Evolutionary conservation across 2,113 vertebrate genomes (phyloP).

Genomic region (Melospiza georgiana): DNA sequence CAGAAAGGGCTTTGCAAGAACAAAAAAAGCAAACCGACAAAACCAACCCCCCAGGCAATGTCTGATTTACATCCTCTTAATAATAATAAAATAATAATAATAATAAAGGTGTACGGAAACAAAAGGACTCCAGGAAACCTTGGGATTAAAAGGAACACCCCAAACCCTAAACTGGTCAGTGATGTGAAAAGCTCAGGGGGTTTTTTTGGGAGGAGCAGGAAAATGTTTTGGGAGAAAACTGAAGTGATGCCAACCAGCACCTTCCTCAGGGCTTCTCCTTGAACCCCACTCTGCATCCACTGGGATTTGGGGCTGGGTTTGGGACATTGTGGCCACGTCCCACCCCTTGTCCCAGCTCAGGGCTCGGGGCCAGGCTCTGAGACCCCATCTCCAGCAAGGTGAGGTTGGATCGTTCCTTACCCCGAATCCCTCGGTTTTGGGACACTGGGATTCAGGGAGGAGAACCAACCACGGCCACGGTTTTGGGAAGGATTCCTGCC

Average conservation of each 20-base stretch:
- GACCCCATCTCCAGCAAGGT: background rate
- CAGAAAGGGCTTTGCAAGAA: conserved; percentile 41
- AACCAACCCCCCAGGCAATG: conserved; percentile 51
- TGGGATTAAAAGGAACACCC: conserved; percentile 25
- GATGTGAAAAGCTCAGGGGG: conserved; percentile 66
- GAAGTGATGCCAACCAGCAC: background rate
- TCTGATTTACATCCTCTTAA: conserved; percentile 69
- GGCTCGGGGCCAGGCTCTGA: background rate
- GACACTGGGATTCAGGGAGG: background rate
- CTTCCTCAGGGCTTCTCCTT: background rate
- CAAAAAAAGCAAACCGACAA: conserved; percentile 53
- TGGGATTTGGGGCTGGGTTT: accelerated
- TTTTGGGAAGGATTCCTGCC: background rate
- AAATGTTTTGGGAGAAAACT: background rate
- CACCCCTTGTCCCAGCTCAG: background rate
- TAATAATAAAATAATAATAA: conserved; percentile 63
- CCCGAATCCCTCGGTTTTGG: accelerated
- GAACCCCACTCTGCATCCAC: background rate
- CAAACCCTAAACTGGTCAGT: conserved; percentile 30
- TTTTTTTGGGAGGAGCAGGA: background rate
- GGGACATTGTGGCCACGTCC: background rate
- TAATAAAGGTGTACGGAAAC: conserved; percentile 55
- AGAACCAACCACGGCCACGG: accelerated
- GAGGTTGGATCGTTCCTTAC: background rate
- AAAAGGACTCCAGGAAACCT: conserved; percentile 64